Conservation (phyloP, 2,888 invertebrate genomes). For the Incurvaria masculella region DNA sequence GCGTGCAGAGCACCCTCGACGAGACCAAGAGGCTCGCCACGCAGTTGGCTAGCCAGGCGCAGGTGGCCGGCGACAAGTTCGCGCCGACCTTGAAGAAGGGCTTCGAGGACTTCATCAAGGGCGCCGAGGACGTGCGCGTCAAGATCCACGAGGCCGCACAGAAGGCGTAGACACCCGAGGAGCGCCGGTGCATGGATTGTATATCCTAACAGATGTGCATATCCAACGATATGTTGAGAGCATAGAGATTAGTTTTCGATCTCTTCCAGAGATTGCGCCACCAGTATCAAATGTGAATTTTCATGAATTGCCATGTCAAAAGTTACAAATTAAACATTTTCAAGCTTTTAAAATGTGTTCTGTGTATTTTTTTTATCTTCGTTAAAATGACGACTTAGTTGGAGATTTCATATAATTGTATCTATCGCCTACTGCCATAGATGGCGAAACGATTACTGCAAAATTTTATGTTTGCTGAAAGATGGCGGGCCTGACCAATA, state of each 20-base stretch:
- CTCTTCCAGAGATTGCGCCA: too few relatives aligned
- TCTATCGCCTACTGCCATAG: too few relatives aligned
- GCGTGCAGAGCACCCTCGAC: slow-evolving; percentile 32
- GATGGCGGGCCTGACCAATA: too few relatives aligned
- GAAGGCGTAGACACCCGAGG: slow-evolving; percentile 29
- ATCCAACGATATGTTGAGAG: slow-evolving; percentile 13
- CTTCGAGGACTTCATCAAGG: slow-evolving; percentile 39
- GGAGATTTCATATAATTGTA: too few relatives aligned
- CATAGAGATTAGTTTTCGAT: not conserved
- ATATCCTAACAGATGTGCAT: slow-evolving; percentile 14
- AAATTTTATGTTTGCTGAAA: too few relatives aligned
- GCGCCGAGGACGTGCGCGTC: slow-evolving; percentile 34
- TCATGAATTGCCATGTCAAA: not conserved
- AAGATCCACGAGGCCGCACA: slow-evolving; percentile 40
- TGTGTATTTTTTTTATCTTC: not conserved
- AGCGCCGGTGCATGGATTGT: slow-evolving; percentile 2
- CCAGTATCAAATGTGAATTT: too few relatives aligned
- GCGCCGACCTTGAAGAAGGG: slow-evolving; percentile 40
- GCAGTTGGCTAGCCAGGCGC: slow-evolving; percentile 32
- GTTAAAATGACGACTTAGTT: slow-evolving; percentile 5
- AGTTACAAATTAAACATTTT: not conserved
- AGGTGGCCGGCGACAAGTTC: slow-evolving; percentile 37
- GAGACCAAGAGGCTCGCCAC: slow-evolving; percentile 38
- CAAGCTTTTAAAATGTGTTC: not conserved
- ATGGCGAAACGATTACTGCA: too few relatives aligned